Base-by-base conservation (phyloP, 1,140 invertebrate genomes). In the Drosophila parvula region DNA sequence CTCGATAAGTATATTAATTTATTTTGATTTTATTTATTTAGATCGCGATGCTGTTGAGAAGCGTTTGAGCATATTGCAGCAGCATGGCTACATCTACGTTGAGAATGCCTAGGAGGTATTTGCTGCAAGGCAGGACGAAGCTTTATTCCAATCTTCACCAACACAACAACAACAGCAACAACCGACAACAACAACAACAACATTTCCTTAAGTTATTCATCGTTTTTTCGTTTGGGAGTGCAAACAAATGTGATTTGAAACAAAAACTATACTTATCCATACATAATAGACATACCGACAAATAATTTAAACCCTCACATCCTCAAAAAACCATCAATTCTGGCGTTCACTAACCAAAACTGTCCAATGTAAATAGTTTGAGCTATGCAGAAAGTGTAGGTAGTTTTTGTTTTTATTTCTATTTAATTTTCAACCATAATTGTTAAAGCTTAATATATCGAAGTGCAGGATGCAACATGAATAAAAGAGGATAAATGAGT, bases 41-140 rank as follows among this genome's bases (percentile, higher is more conserved):
- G 97, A 98, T 93, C 97, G 97, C 93, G 96, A 97, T 90, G 97
- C 97, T 11, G 98, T 98, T 27, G 98, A 98, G 89, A 98, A 97
- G 91, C 94, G 98, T 57, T 93, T 98, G 16, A 96, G 94, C 81
- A 95, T 98, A 74, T 94, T 98, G 59, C 96, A 98, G 91, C 95
- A 96, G 83, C 96, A 97, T 94, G 97, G 97, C 36, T 96, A 95
- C 81, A 96, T 97, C 50, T 96, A 96, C 78, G 94, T 95, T 79
- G 91, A 92, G 74, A 91, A 91, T 73, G 74, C 89, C 47, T 92
- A 91, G 63, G 43, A 91, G 63, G 43, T 48, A 57, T 16, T 53
- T 11, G 10, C 9, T 2, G 9, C 4, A 32, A 22, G 43, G 44
- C 59, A 32, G 60, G 45, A 51, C 40, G 53, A 55, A 74, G 68